phyloP scores from a whole-genome alignment of 2,888 invertebrate species.

The Lingula anatina region DNA sequence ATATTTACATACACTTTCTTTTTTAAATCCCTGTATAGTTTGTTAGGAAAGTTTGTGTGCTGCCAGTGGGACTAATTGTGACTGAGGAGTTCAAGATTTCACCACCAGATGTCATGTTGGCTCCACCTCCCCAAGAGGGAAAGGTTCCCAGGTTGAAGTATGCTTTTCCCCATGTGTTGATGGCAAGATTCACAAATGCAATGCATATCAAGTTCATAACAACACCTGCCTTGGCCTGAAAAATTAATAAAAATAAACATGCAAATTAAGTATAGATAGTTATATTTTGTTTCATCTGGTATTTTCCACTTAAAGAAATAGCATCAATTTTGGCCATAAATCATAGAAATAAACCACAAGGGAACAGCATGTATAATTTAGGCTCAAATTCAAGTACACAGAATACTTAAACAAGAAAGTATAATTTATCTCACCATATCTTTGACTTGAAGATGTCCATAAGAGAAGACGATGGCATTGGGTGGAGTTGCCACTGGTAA shows the following conservation, averaged over 20 bases:
- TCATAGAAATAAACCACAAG: no score
- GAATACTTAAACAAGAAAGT: no score
- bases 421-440: slow-evolving; percentile 52
- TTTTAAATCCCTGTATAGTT: no score
- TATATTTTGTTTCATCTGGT: slow-evolving; percentile 35
- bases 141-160: slow-evolving; percentile 23
- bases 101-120: no score
- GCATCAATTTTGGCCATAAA: no score
- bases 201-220: slow-evolving; percentile 34
- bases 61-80: no score
- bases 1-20: no score
- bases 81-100: no score
- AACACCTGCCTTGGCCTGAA: slow-evolving; percentile 29
- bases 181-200: slow-evolving; percentile 20
- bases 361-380: no score
- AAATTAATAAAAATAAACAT: background rate
- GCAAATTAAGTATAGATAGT: background rate
- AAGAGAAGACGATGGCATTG: slow-evolving; percentile 81
- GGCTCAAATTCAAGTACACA: no score
- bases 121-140: slow-evolving; percentile 36
- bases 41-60: no score
- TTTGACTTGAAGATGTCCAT: slow-evolving; percentile 42
- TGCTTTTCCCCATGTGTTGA: slow-evolving; percentile 33
- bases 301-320: slow-evolving; percentile 44
- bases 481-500: slow-evolving; percentile 95